These are phyloP conservation scores for Epinephelus moara DNA, from an alignment of 2,113 vertebrate species.

Conservation along the genomic window DNA sequence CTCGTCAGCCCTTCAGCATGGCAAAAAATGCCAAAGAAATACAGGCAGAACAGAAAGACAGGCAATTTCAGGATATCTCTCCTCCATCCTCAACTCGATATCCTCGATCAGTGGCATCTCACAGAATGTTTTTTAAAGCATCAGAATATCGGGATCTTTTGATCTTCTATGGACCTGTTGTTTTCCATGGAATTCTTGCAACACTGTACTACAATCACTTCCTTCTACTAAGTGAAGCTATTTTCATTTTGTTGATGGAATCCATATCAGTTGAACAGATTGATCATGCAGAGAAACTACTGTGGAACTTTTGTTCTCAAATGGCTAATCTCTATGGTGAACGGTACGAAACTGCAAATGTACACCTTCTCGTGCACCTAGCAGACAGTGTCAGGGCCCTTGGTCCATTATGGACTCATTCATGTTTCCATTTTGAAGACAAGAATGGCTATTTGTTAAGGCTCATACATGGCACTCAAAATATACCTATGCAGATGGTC, in stretches of 20 bases:
- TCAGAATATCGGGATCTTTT: background rate
- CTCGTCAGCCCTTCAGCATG: slow-evolving; percentile 3
- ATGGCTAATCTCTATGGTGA: background rate
- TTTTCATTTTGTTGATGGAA: background rate
- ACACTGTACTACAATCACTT: background rate
- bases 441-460: slow-evolving; percentile 3
- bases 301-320: background rate
- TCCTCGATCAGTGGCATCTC: background rate
- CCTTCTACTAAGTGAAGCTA: background rate
- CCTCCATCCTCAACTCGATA: background rate
- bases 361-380: background rate
- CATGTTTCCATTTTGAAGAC: background rate
- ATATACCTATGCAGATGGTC: background rate
- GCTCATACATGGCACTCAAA: slow-evolving; percentile 6
- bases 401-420: background rate
- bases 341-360: slow-evolving; percentile 3
- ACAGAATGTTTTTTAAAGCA: slow-evolving; percentile 12
- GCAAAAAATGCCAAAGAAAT: background rate
- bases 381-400: slow-evolving; percentile 1
- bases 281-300: background rate
- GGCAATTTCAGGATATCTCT: background rate
- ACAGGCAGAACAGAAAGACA: too few species aligned
- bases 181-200: background rate
- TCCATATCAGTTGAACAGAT: background rate
- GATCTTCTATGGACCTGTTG: background rate